phyloP scores from a whole-genome alignment of 2,113 vertebrate species.

The Myrmecophaga tridactyla region DNA sequence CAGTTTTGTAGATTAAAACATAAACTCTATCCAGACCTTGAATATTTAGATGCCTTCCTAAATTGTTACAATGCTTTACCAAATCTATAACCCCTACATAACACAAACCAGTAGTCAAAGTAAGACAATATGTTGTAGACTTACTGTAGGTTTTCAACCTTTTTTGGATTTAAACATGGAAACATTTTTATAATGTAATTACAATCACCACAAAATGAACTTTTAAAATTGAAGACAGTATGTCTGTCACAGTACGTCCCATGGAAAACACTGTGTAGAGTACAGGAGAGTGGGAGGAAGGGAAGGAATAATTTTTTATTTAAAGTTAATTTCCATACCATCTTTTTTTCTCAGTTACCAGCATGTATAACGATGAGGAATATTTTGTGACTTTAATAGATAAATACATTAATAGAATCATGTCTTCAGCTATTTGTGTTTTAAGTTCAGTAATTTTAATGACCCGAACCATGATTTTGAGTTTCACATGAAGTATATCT shows the following conservation, averaged over 20 bases:
- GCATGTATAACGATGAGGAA: too few species aligned
- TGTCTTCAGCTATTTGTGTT: slow-evolving; percentile 82
- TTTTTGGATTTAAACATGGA: slow-evolving; percentile 89
- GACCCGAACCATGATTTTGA: slow-evolving; percentile 75
- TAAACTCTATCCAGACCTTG: slow-evolving; percentile 82
- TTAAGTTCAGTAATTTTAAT: slow-evolving; percentile 74
- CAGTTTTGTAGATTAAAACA: slow-evolving; percentile 85
- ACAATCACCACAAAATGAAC: too few species aligned
- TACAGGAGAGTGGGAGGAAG: too few species aligned
- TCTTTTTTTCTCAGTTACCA: too few species aligned
- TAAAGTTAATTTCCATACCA: too few species aligned
- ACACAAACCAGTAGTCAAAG: slow-evolving; percentile 86
- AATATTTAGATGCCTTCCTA: slow-evolving; percentile 90
- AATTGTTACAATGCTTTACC: slow-evolving; percentile 91
- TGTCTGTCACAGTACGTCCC: too few species aligned
- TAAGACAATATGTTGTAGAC: slow-evolving; percentile 88
- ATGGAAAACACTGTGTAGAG: too few species aligned
- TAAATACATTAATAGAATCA: too few species aligned
- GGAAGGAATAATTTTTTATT: too few species aligned
- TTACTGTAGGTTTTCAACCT: too few species aligned
- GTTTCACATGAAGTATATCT: slow-evolving; percentile 60
- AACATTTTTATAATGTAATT: slow-evolving; percentile 84
- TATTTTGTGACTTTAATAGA: too few species aligned
- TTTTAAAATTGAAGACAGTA: too few species aligned
- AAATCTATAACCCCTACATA: slow-evolving; percentile 87